Evolutionary conservation across 2,797 vertebrate genomes (phyloP), one percentile per base, ranked within the genome.

Genomic region (Poliocrania exsul): DNA sequence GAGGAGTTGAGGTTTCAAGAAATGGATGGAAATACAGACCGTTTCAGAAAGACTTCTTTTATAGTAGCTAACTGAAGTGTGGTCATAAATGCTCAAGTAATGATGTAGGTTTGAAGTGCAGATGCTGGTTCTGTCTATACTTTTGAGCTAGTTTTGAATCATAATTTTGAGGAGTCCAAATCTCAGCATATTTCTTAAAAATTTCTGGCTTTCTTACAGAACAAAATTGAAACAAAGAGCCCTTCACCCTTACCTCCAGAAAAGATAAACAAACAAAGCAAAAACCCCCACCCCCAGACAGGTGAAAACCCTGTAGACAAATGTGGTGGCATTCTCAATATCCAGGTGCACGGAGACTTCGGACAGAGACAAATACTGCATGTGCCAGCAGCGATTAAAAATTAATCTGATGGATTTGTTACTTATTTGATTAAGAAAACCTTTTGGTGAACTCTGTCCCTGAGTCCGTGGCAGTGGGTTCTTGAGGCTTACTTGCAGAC

Each of bases 351-450:
- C 54, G 33, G 42, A 81, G 65, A 84, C 60, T 86, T 95, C 70
- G 72, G 56, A 57, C 75, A 80, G 69, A 56, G 64, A 46, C 51
- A 83, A 81, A 78, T 37, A 81, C 10, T 64, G 37, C 8, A 35
- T 79, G 70, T 94, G 87, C 54, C 67, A 90, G 57, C 54, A 49
- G 64, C 0, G 19, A 78, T 96, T 96, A 96, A 95, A 95, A 91
- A 90, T 96, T 92, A 96, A 96, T 96, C 93, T 57, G 28, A 16
- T 65, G 25, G 21, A 67, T 61, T 81, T 92, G 35, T 83, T 82
- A 71, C 42, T 20, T 62, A 24, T 65, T 69, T 72, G 61, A 42
- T 71, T 67, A 60, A 88, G 54, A 79, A 86, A 90, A 88, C 26
- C n/a, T 93, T 79, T 64, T 46, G 40, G 16, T 92, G 77, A 94